phyloP scores from a whole-genome alignment of 2,888 invertebrate species.

The Baronia brevicornis region DNA sequence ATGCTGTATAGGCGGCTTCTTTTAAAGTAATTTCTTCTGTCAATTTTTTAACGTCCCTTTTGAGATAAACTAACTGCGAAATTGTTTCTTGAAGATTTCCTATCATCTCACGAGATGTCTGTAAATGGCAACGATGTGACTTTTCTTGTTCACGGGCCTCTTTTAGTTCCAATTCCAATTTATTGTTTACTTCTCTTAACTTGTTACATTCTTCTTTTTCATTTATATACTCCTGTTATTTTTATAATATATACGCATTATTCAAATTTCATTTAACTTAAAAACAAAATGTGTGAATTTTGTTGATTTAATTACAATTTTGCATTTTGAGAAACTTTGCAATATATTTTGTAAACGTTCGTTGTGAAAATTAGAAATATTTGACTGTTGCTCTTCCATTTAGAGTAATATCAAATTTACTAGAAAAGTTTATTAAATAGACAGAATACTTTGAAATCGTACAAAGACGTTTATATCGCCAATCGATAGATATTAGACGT shows the following conservation, averaged over 20 bases:
- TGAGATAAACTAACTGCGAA: constrained; percentile 58
- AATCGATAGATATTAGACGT: too few relatives aligned
- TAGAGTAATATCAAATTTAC: too few relatives aligned
- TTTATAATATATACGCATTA: too few relatives aligned
- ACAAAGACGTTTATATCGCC: too few relatives aligned
- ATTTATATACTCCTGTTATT: constrained; percentile 44
- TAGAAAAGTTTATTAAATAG: too few relatives aligned
- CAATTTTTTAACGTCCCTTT: constrained; percentile 53
- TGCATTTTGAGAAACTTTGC: constrained; percentile 46
- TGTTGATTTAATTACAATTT: constrained; percentile 41
- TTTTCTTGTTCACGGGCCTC: constrained; percentile 58
- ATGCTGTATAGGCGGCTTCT: constrained; percentile 33
- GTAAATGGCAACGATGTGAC: constrained; percentile 57
- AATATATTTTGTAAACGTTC: constrained; percentile 46
- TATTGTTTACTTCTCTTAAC: constrained; percentile 44
- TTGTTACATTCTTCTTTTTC: constrained; percentile 51
- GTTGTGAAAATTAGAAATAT: constrained; percentile 22
- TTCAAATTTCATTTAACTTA: too few relatives aligned
- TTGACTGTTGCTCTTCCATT: constrained; percentile 28
- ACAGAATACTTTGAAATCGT: too few relatives aligned
- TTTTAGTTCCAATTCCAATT: constrained; percentile 50
- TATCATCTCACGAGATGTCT: constrained; percentile 62
- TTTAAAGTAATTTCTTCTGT: constrained; percentile 47
- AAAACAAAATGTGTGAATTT: constrained; percentile 3
- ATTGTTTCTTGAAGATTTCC: constrained; percentile 62